Evolutionary conservation across 2,113 vertebrate species (phyloP).

Genomic region (Muscicapa adusta): DNA sequence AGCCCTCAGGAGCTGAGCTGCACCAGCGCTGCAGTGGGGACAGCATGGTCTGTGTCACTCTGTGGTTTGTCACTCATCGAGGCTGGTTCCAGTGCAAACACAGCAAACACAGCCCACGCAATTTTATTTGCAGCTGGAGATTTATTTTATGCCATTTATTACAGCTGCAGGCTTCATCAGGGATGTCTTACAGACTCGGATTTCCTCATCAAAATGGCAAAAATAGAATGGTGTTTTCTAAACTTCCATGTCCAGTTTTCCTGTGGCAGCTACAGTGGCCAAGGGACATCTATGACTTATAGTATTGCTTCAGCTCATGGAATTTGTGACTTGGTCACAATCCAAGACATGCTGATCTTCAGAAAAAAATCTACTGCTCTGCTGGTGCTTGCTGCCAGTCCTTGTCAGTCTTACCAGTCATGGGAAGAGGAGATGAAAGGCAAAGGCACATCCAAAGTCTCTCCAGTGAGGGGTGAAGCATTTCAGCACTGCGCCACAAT

Average conservation of each 20-base stretch:
- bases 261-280: neutral
- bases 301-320: neutral
- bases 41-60: neutral
- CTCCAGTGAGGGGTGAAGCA: neutral
- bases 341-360: neutral
- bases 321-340: neutral
- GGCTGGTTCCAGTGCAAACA: neutral
- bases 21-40: neutral
- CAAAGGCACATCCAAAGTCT: neutral
- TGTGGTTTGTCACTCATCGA: neutral
- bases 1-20: conserved; percentile 14
- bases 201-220: neutral
- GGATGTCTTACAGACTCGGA: neutral
- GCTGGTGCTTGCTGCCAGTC: neutral
- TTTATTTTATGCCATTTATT: neutral
- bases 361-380: neutral
- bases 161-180: neutral
- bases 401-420: neutral
- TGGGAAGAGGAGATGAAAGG: neutral
- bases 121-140: neutral
- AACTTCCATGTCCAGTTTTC: neutral
- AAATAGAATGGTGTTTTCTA: neutral
- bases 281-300: rapidly evolving
- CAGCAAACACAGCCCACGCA: neutral
- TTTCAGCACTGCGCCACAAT: neutral